Evolutionary conservation across 2,113 vertebrate species (phyloP).

Genomic region (Noctilio leporinus): DNA sequence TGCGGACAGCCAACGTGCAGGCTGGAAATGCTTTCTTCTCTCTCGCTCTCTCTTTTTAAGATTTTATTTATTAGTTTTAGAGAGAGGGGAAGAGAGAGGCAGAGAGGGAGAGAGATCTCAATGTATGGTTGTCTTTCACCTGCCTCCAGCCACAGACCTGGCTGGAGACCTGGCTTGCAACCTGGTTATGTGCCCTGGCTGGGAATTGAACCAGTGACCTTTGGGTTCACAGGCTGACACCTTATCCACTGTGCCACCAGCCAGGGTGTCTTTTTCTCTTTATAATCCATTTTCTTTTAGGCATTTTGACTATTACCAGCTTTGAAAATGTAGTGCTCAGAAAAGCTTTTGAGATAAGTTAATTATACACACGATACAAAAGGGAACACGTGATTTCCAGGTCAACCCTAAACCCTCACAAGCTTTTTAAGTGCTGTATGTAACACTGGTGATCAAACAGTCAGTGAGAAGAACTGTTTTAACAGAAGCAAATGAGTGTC

Average conservation of each 20-base stretch:
- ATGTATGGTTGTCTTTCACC: too few relatives aligned
- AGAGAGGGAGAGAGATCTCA: too few relatives aligned
- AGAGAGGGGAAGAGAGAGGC: too few relatives aligned
- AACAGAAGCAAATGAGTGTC: background rate
- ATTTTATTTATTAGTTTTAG: too few relatives aligned
- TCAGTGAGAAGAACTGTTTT: background rate
- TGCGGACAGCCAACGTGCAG: background rate
- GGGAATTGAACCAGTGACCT: too few relatives aligned
- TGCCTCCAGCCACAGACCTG: too few relatives aligned
- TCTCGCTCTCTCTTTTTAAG: too few relatives aligned
- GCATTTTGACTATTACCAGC: background rate
- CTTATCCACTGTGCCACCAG: too few relatives aligned
- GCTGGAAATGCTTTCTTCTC: conserved; percentile 9
- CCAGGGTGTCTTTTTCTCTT: conserved; percentile 16
- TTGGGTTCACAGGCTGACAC: too few relatives aligned
- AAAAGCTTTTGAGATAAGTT: background rate
- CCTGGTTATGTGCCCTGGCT: too few relatives aligned
- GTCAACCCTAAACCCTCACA: background rate
- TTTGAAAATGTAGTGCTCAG: background rate
- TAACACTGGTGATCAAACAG: background rate
- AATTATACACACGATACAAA: background rate
- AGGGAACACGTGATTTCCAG: background rate
- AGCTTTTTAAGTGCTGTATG: background rate
- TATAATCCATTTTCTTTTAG: background rate
- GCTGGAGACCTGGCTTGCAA: too few relatives aligned